phyloP scores from a whole-genome alignment of 2,797 vertebrate genomes.

The Crocodylus rhombifer region DNA sequence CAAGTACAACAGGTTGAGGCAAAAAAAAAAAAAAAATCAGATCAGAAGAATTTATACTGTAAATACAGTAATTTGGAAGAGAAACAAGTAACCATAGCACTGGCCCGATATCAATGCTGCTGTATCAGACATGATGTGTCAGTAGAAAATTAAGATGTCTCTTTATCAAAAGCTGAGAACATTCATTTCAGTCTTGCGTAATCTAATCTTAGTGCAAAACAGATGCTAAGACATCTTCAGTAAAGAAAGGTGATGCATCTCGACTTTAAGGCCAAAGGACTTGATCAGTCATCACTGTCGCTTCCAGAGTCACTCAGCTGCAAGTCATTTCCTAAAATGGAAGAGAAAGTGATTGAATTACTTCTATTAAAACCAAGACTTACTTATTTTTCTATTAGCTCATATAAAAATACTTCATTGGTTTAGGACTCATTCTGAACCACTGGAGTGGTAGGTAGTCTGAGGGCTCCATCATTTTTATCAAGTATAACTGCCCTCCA shows the following conservation, averaged over 20 bases:
- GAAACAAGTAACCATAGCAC: constrained; percentile 68
- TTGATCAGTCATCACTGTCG: constrained; percentile 91
- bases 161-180: constrained; percentile 73
- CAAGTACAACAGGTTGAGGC: constrained; percentile 77
- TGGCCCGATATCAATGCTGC: constrained; percentile 62
- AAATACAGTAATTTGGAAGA: constrained; percentile 75
- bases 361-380: constrained; percentile 41
- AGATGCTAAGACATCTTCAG: constrained; percentile 70
- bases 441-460: neutral
- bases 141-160: constrained; percentile 77
- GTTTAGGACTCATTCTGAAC: neutral
- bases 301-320: constrained; percentile 97
- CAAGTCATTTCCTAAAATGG: constrained; percentile 93
- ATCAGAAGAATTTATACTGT: constrained; percentile 73
- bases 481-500: neutral
- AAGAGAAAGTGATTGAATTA: constrained; percentile 44
- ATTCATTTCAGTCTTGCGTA: constrained; percentile 70
- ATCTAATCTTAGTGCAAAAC: constrained; percentile 80
- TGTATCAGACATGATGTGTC: constrained; percentile 46
- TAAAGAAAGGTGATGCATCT: constrained; percentile 63
- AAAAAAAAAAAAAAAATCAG: constrained; percentile 73
- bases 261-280: constrained; percentile 60
- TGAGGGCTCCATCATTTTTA: neutral
- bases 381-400: neutral
- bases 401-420: neutral